phyloP scores from a whole-genome alignment of 2,113 vertebrate species.

The Cololabis saira region DNA sequence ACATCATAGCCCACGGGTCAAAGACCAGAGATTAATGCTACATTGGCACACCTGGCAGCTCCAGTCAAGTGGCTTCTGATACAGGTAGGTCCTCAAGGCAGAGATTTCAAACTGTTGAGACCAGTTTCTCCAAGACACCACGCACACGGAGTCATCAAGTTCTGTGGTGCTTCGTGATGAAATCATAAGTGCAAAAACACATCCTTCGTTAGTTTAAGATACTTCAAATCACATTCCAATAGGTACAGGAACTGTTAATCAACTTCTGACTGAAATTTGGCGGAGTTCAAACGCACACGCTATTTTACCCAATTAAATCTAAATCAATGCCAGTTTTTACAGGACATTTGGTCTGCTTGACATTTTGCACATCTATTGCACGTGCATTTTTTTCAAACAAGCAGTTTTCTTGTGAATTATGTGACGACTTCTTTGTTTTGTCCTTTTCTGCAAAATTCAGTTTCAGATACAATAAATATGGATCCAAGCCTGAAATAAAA shows the following conservation, averaged over 20 bases:
- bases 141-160: constrained; percentile 27
- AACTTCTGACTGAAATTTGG: too few relatives aligned
- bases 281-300: too few relatives aligned
- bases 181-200: constrained; percentile 64
- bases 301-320: too few relatives aligned
- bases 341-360: constrained; percentile 42
- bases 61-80: constrained; percentile 61
- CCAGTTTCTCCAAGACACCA: constrained; percentile 8
- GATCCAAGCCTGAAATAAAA: not conserved
- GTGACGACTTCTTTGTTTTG: not conserved
- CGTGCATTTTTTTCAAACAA: too few relatives aligned
- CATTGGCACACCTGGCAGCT: constrained; percentile 67
- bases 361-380: not conserved
- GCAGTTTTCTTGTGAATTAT: too few relatives aligned
- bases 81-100: constrained; percentile 29
- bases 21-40: constrained; percentile 76
- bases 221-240: constrained; percentile 59
- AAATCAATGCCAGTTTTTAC: constrained; percentile 31
- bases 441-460: constrained; percentile 3
- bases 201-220: constrained; percentile 67
- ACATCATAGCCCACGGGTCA: constrained; percentile 61
- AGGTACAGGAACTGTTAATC: not conserved
- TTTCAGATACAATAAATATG: not conserved
- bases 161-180: constrained; percentile 36
- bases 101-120: constrained; percentile 26